Base-by-base conservation (phyloP, 2,888 invertebrate genomes). In the Parasteatoda lunata region DNA sequence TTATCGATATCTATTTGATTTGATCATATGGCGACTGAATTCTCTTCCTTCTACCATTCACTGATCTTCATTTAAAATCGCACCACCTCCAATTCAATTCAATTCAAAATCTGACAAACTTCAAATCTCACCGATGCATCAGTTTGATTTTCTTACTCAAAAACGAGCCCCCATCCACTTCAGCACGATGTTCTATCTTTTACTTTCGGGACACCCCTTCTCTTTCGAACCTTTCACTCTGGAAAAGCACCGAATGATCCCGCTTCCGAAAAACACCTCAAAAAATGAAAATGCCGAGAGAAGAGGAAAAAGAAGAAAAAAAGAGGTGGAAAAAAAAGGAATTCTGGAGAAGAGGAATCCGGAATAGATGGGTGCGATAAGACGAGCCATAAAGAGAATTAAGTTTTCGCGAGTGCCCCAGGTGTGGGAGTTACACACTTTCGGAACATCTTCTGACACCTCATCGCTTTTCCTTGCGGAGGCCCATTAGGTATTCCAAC, bases 311-410 rank as follows among this genome's bases (percentile, higher is more conserved):
- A 54, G 54, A 4, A 54, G 3, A n/a, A 59, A 59, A 8, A 59
- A 9, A 54, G 11, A 54, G 54, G 8, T 13, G 8, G 59, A 13
- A 59, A 59, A 59, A 59, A 59, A 13, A 7, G 59, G 59, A 59
- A 59, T 59, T 59, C n/a, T n/a, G 45, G 11, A 65, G 59, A 15
- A 78, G 68, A n/a, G 70, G 52, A 75, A 81, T 69, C 49, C 49
- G 59, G 81, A 84, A 84, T 84, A 78, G 84, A 84, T 84, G 84
- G 84, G 15, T 11, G 77, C 77, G 84, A 84, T 84, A 83, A 78
- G 77, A 73, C 48, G 54, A 49, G 68, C 84, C 84, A 84, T 84
- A 78, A 78, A 84, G 77, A 78, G 77, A 84, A 84, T 84, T 84
- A 84, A 84, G 77, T 84, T 84, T 84, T 69, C 84, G 72, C 68